phyloP scores from a whole-genome alignment of 2,888 invertebrate species.

The Gymnosoma rotundatum region DNA sequence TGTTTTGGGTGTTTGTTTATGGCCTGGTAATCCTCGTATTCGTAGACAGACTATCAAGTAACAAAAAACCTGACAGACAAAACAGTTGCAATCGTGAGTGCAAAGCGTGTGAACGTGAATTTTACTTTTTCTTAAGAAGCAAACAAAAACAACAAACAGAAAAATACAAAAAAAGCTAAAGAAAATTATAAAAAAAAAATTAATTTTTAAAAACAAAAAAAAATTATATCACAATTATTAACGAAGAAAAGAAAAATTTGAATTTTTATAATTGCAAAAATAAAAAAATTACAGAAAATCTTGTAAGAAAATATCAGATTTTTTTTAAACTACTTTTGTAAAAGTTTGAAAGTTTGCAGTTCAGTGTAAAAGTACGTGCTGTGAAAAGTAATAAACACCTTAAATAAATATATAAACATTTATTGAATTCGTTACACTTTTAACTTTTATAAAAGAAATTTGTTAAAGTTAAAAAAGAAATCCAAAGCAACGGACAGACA shows the following conservation, averaged over 20 bases:
- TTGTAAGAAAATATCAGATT: not conserved
- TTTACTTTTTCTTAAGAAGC: slow-evolving; percentile 66
- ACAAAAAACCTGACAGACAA: slow-evolving; percentile 70
- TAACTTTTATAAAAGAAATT: slow-evolving; percentile 1
- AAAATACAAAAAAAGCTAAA: slow-evolving; percentile 13
- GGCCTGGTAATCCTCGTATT: slow-evolving; percentile 52
- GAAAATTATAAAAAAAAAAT: slow-evolving; percentile 20
- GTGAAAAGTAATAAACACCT: slow-evolving; percentile 60
- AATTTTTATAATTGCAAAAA: not conserved
- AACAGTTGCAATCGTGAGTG: slow-evolving; percentile 78
- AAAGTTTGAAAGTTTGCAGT: slow-evolving; percentile 63
- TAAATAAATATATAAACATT: slow-evolving; percentile 15
- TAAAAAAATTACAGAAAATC: not conserved
- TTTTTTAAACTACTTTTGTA: slow-evolving; percentile 59
- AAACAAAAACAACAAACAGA: slow-evolving; percentile 27
- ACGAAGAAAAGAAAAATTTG: slow-evolving; percentile 4
- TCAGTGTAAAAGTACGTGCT: slow-evolving; percentile 55
- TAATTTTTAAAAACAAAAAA: slow-evolving; percentile 1
- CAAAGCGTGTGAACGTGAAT: slow-evolving; percentile 79
- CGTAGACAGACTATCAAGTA: slow-evolving; percentile 61
- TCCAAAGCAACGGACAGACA: not conserved
- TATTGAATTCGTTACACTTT: slow-evolving; percentile 11
- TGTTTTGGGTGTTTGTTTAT: slow-evolving; percentile 70
- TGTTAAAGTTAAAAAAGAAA: not conserved
- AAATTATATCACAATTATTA: slow-evolving; percentile 29